A percentile compares a stretch with the other conserved stretches of the same genome.
phyloP scores from a whole-genome alignment of 35 echinoderm and acorn worm genomes.

The Diadema setosum region DNA sequence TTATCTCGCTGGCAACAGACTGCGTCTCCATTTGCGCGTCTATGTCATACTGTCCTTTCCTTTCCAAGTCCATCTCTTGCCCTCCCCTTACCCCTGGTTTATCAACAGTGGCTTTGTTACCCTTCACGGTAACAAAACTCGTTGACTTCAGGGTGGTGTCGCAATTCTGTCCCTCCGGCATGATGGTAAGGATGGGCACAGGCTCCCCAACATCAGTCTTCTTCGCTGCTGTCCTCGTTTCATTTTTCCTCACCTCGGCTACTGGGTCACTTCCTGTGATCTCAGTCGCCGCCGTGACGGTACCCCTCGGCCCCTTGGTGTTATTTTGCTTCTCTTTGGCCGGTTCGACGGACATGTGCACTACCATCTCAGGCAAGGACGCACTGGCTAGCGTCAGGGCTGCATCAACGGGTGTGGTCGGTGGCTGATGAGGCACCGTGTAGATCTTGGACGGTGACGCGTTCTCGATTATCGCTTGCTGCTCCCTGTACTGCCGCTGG shows the following conservation, averaged over 20 bases:
- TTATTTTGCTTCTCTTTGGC: neutral
- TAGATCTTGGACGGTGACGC: neutral
- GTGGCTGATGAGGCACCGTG: slow-evolving; percentile 30
- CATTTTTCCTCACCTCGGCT: too few species aligned
- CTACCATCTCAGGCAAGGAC: neutral
- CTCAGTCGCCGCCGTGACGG: neutral
- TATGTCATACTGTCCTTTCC: neutral
- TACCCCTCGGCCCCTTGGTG: neutral
- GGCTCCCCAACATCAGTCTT: neutral
- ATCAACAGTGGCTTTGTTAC: too few species aligned
- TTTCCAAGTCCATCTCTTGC: neutral
- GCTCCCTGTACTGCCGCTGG: neutral
- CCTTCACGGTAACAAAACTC: too few species aligned
- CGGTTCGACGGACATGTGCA: neutral
- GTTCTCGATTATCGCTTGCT: neutral
- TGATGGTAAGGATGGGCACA: neutral
- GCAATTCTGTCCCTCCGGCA: too few species aligned
- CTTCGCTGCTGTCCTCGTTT: neutral
- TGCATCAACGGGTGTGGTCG: slow-evolving; percentile 42
- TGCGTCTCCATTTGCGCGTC: neutral
- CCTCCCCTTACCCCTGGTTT: too few species aligned
- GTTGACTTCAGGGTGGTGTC: too few species aligned
- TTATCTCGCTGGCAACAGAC: neutral
- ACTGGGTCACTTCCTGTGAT: neutral
- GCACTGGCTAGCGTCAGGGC: neutral